Base-by-base conservation (phyloP, 2,113 vertebrate species). In the Coturnix japonica region DNA sequence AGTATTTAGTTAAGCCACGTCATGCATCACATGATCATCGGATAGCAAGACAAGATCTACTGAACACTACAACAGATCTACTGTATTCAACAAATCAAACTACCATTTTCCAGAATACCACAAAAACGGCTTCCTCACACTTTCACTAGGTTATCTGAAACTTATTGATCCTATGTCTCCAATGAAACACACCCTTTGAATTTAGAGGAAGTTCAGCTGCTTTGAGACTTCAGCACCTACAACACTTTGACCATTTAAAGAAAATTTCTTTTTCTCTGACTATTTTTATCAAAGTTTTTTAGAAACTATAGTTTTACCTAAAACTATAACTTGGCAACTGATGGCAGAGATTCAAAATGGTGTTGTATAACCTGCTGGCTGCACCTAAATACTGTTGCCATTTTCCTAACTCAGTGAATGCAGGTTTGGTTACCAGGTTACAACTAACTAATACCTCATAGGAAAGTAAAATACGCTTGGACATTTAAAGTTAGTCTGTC, bases 361-460 rank as follows among this genome's bases (percentile, higher is more conserved):
- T 53, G 11, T 7, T 84, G 8, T 53, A 31, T 53, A 43, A 81
- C 67, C 53, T 61, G 67, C 30, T 41, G 41, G 21, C 35, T 80
- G 16, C 20, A 64, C 90, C 65, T 39, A 54, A 90, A 49, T 43
- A 80, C 7, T 69, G 49, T 37, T 74, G 7, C 35, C 21, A 82
- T 91, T 49, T 75, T 71, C 69, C 74, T 74, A 87, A 53, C 46
- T 84, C 69, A 41, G 10, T 53, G 57, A 83, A 86, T 94, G 56
- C 16, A 78, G 41, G 65, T 53, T 76, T 91, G 51, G 73, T 69
- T 92, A 86, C 85, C 37, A 94, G 47, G 39, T 80, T 39, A 80
- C 84, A 93, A 83, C 39, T 59, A 85, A 92, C 61, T 61, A 67
- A 76, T 26, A n/a, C 49, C 59, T 63, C 76, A 39, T 35, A 83